Conservation (phyloP, 2,797 vertebrate species). For the Tenualosa thibaudeaui region DNA sequence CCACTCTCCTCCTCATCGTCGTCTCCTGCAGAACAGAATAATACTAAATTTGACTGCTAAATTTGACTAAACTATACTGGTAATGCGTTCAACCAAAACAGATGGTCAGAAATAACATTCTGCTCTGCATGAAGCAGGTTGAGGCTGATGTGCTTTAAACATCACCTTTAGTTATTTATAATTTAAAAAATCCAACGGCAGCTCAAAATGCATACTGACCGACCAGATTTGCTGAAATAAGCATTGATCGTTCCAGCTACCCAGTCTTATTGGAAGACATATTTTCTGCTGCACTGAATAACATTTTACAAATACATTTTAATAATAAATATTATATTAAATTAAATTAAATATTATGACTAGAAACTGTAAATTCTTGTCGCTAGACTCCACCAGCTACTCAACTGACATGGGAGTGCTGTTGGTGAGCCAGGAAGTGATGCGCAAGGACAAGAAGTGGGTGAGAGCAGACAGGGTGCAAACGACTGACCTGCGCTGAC, state of each 20-base stretch:
- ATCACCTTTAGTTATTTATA: background rate
- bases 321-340: background rate
- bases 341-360: background rate
- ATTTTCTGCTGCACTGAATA: background rate
- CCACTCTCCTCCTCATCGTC: constrained; percentile 85
- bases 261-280: background rate
- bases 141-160: background rate
- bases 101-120: background rate
- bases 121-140: background rate
- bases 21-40: constrained; percentile 68
- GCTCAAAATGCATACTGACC: background rate
- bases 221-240: background rate
- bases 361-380: background rate
- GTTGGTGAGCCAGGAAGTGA: background rate
- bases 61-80: background rate
- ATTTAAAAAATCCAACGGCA: background rate
- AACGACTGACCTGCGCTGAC: constrained; percentile 79
- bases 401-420: background rate
- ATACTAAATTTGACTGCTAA: too few species aligned
- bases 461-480: background rate
- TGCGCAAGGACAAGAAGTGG: constrained; percentile 28
- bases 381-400: too few species aligned
- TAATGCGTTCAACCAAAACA: too few species aligned
- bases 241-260: background rate
- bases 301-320: background rate